Base-by-base conservation (phyloP, 2,797 vertebrate genomes). In the Oreochromis mossambicus region DNA sequence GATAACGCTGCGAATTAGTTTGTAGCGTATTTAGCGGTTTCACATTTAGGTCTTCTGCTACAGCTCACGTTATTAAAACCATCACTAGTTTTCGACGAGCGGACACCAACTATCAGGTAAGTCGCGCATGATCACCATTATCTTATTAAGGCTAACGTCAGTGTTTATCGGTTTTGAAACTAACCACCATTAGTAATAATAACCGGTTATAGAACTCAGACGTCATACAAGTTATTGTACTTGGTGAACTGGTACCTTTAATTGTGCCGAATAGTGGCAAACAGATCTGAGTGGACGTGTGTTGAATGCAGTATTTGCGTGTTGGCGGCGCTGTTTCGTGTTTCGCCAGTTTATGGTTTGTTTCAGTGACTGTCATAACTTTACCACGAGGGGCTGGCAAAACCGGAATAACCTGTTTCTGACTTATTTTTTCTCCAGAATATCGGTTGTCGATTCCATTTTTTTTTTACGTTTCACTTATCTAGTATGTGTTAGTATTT, bases 51-150 rank as follows among this genome's bases (percentile, higher is more conserved):
- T 61, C 15, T 87, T 80, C 68, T 51, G 13, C 61, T 19, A 6
- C 61, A 34, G 80, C 17, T 61, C 10, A 3, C 43, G 34, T 8
- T 34, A 19, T 26, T 26, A 24, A 4, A 46, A 32, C 15, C 9
- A 21, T 1, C 1, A 38, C 19, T 70, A 68, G 46, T 81, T 86
- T 87, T 76, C 26, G 10, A 63, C 78, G 80, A 58, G 85, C 7
- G 82, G 88, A 88, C 61, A 7, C 9, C 82, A 89, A 88, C 81
- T 54, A 84, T 83, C 68, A 91, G 93, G 94, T 94, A 77, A 91
- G 94, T 84, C n/a, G 3, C 73, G 5, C 52, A 52, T 32, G 36
- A 48, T 58, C 50, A 21, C n/a, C 24, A 11, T 54, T 32, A n/a
- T 83, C 83, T 81, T 80, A 78, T 75, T 78, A 79, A 61, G 29